Evolutionary conservation across 2,888 invertebrate genomes (phyloP), one percentile per base, ranked within the genome.

Genomic region (Himalopsyche japonica): DNA sequence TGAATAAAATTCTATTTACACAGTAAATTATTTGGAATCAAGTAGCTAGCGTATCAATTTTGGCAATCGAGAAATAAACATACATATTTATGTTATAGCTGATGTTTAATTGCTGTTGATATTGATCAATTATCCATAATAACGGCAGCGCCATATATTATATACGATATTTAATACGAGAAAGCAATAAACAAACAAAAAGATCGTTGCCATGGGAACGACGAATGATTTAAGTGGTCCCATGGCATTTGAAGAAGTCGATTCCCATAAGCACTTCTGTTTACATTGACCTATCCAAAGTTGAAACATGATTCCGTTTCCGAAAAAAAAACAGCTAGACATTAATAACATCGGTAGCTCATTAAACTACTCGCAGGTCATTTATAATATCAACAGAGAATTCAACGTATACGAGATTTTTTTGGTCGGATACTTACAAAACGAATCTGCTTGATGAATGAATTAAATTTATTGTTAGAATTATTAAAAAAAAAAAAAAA

Each of bases 231-330:
- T 64, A 70, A 82, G 79, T 77, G 82, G 37, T 30, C 30, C 47
- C 83, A 76, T 83, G 83, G 76, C 79, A 82, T 3, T 57, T 24
- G 4, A 24, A 10, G 1, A 57, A 57, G 80, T 80, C 83, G 80
- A 80, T 83, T 30, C 70, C 80, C 48, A 82, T 24, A 80, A 43
- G 24, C 43, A 70, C 57, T 79, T 70, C 37, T 76, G 83, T 83
- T 83, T 83, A 83, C 79, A 80, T 80, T 83, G 80, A 80, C 57
- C 57, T 57, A 20, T 57, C 20, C 20, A 57, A 20, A 57, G 57
- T n/a, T 57, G 57, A 57, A 57, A 57, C 24, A 20, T 57, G 57
- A 57, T 57, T 57, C 57, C 57, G 57, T 57, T 57, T 57, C 20
- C 57, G 57, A 57, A 57, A 57, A 57, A 57, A 57, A 57, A 24